phyloP scores from a whole-genome alignment of 30 jellyfish, hydroid and myxozoan genomes.

The Calvadosia cruxmelitensis region DNA sequence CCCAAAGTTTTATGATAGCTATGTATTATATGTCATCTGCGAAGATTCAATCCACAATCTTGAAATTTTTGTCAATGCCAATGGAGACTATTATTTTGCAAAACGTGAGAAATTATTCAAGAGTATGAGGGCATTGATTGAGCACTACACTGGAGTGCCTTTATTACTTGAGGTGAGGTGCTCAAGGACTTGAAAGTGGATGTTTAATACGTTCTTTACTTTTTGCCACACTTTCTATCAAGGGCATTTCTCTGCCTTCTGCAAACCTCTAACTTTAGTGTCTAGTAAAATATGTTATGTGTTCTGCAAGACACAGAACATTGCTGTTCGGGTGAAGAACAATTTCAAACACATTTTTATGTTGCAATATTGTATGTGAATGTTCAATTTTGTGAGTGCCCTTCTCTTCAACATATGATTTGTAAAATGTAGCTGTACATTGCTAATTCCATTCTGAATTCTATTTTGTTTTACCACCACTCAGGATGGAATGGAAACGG shows the following conservation, averaged over 20 bases:
- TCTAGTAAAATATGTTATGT: too few species aligned
- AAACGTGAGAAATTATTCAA: neutral
- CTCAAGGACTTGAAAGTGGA: neutral
- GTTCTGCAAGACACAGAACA: too few species aligned
- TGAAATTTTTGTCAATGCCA: neutral
- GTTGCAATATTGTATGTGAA: too few species aligned
- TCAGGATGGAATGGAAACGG: neutral
- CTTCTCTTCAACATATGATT: too few species aligned
- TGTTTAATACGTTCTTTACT: neutral
- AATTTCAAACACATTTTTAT: neutral
- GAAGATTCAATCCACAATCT: neutral
- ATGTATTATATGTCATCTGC: neutral
- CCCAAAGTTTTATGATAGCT: neutral
- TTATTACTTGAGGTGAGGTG: neutral
- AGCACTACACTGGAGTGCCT: neutral
- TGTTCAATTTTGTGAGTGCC: too few species aligned
- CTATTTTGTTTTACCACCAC: too few species aligned
- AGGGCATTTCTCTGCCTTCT: too few species aligned
- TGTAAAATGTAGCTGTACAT: too few species aligned
- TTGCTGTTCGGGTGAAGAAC: neutral
- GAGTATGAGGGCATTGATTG: neutral
- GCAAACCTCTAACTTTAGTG: neutral
- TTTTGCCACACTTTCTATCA: too few species aligned
- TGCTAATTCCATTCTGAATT: neutral
- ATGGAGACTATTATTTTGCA: neutral